A percentile compares a stretch with the other conserved stretches of the same genome.
Conservation (phyloP, 2,888 invertebrate genomes). For the Andrena praecox region DNA sequence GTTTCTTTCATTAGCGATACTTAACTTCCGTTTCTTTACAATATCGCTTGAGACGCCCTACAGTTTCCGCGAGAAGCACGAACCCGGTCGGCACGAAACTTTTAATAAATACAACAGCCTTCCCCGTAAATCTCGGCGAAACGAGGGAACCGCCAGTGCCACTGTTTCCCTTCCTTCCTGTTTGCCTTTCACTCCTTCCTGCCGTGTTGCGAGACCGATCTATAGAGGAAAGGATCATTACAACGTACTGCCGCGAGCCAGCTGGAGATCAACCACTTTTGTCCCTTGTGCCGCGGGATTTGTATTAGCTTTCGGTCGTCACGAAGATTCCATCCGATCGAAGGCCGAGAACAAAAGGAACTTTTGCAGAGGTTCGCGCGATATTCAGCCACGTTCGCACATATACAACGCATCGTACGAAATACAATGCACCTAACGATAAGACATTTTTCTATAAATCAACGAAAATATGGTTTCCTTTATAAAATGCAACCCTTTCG, state of each 20-base stretch:
- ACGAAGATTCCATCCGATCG: neutral
- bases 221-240: conserved; percentile 71
- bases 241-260: conserved; percentile 60
- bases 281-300: conserved; percentile 29
- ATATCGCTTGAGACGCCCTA: conserved; percentile 49
- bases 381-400: neutral
- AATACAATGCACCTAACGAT: neutral
- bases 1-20: conserved; percentile 56
- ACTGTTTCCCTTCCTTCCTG: conserved; percentile 34
- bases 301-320: conserved; percentile 8
- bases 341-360: neutral
- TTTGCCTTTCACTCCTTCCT: conserved; percentile 61
- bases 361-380: neutral
- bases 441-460: no score
- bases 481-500: no score
- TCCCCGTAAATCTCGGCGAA: conserved; percentile 70
- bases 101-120: conserved; percentile 65
- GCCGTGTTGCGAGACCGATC: conserved; percentile 42
- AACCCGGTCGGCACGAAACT: conserved; percentile 39
- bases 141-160: conserved; percentile 63
- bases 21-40: conserved; percentile 57
- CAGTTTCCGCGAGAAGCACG: conserved; percentile 42
- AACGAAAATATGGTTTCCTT: no score
- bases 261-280: conserved; percentile 54
- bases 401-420: neutral